Conservation (phyloP, 2,797 vertebrate genomes). For the Moxostoma hubbsi region DNA sequence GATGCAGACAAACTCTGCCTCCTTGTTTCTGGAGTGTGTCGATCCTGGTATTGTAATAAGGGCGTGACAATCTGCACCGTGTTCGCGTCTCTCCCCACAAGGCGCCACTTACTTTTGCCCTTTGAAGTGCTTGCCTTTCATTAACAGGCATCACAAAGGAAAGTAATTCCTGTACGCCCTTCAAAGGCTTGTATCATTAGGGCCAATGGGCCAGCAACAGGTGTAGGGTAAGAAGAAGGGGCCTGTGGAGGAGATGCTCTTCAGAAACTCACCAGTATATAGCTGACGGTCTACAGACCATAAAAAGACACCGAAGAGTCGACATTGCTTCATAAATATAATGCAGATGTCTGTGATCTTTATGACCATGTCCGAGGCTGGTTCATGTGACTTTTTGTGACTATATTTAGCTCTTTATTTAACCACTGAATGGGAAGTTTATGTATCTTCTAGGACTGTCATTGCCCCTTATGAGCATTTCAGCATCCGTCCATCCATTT, state of each 20-base stretch:
- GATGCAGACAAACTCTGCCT: not conserved
- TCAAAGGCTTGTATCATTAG: constrained; percentile 22
- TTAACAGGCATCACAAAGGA: constrained; percentile 3
- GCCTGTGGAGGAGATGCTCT: not conserved
- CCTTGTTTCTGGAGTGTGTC: not conserved
- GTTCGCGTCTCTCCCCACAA: not conserved
- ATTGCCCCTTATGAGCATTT: too few relatives aligned
- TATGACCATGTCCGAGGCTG: not conserved
- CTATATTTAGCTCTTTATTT: too few relatives aligned
- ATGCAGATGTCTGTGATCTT: not conserved
- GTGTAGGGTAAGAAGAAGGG: not conserved
- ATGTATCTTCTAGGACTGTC: too few relatives aligned
- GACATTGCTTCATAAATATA: not conserved
- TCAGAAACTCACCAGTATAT: not conserved
- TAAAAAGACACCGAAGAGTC: not conserved
- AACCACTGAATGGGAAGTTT: too few relatives aligned
- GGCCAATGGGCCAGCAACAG: constrained; percentile 8
- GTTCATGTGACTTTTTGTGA: not conserved
- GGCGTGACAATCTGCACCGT: not conserved
- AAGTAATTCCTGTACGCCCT: constrained; percentile 4
- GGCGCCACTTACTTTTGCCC: not conserved
- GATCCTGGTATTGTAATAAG: not conserved
- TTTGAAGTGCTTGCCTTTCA: constrained; percentile 32
- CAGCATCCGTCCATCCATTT: too few relatives aligned
- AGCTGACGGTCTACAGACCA: not conserved